A percentile compares a stretch with the other conserved stretches of the same genome.
These are phyloP conservation scores for Malurus splendens DNA, from an alignment of 2,797 vertebrate species.

Conservation along the genomic window DNA sequence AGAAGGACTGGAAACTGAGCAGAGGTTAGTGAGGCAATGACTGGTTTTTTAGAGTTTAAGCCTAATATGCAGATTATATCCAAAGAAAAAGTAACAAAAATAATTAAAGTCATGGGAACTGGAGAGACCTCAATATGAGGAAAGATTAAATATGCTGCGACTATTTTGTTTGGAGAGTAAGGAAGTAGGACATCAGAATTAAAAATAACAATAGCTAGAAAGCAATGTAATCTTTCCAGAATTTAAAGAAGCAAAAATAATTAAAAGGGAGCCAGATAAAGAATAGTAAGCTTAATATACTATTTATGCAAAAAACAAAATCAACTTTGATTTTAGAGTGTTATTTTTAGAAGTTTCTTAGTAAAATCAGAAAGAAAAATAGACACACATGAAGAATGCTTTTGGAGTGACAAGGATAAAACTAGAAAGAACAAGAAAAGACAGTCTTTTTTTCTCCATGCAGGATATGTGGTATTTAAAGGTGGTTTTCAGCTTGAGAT, in stretches of 20 bases:
- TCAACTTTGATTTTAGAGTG: neutral
- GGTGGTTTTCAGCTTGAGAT: neutral
- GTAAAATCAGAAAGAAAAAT: constrained; percentile 2
- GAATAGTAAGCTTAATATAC: neutral
- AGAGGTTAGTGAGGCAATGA: constrained; percentile 15
- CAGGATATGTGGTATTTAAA: neutral
- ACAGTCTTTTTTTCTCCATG: neutral
- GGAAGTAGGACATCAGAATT: constrained; percentile 32
- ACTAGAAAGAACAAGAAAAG: neutral
- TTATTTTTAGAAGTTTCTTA: neutral
- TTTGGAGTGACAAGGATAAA: neutral
- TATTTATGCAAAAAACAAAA: neutral
- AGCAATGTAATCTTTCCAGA: constrained; percentile 9
- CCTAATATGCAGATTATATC: constrained; percentile 37
- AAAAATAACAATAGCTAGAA: constrained; percentile 48
- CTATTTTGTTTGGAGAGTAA: constrained; percentile 52
- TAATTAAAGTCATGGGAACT: constrained; percentile 53
- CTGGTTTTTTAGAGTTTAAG: constrained; percentile 17
- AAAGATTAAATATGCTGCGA: constrained; percentile 13
- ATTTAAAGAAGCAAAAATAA: constrained; percentile 37
- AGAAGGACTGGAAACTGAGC: neutral
- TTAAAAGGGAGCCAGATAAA: neutral
- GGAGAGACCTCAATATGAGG: neutral
- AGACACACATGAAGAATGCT: neutral
- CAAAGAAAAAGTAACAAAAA: constrained; percentile 45